Evolutionary conservation across 2,113 vertebrate species (phyloP).

Genomic region (Brachirus orientalis): DNA sequence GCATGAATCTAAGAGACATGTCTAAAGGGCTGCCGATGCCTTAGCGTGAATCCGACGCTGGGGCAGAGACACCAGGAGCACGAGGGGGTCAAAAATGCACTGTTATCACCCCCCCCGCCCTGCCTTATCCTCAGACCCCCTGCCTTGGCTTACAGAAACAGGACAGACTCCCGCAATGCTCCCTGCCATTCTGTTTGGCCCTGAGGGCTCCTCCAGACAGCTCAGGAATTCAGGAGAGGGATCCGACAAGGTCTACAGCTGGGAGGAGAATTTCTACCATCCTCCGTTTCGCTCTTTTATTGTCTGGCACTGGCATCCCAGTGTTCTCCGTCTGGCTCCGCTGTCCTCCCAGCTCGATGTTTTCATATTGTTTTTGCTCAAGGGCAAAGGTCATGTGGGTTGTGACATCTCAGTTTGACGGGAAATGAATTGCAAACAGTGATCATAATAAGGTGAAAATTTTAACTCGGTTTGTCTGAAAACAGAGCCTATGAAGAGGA

Average conservation of each 20-base stretch:
- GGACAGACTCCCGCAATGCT: conserved; percentile 76
- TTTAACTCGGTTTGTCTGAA: conserved; percentile 37
- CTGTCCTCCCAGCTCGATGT: conserved; percentile 79
- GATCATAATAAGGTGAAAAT: conserved; percentile 57
- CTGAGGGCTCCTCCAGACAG: conserved; percentile 76
- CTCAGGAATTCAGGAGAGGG: conserved; percentile 85
- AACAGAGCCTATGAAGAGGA: conserved; percentile 41
- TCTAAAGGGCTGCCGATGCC: conserved; percentile 55
- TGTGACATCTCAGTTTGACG: conserved; percentile 69
- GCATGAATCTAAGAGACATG: conserved; percentile 74
- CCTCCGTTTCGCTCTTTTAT: conserved; percentile 76
- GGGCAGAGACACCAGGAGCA: conserved; percentile 67
- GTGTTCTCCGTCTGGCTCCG: conserved; percentile 81
- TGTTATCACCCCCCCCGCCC: conserved; percentile 63
- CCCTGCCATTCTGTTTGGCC: conserved; percentile 78
- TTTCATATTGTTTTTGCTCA: conserved; percentile 74
- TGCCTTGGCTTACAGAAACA: conserved; percentile 79
- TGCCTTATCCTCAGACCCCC: conserved; percentile 65
- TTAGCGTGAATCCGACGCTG: conserved; percentile 72
- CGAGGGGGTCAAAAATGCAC: conserved; percentile 78
- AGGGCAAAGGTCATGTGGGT: conserved; percentile 66
- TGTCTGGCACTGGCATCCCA: conserved; percentile 80
- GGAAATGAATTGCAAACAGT: conserved; percentile 75
- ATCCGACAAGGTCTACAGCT: conserved; percentile 83
- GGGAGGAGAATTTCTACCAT: conserved; percentile 84